Evolutionary conservation across 2,888 invertebrate species (phyloP), one percentile per base, ranked within the genome.

Genomic region (Sinelater perroti): DNA sequence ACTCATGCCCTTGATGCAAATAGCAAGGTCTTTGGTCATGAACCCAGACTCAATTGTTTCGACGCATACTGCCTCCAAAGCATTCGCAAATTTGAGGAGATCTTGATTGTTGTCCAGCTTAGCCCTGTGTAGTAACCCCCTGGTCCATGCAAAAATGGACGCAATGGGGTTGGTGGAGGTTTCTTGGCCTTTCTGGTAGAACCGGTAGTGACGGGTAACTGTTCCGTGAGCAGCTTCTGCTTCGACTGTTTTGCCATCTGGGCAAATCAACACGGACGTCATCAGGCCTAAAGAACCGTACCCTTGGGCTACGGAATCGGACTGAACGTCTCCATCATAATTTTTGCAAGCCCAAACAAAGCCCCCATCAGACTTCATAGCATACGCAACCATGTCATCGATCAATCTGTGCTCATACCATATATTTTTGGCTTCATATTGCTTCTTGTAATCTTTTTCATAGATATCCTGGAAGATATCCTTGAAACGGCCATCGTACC

Each of bases 341-440:
- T 99, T 99, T 78, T 99, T 99, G 79, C 98, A 99, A 5, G 98
- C 97, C 98, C 98, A 99, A 0, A 99, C 97, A 78, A 98, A 99
- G 31, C 98, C 98, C 66, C 99, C 99, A 70, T 96, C 95, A 0
- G 95, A 93, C 78, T 98, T 98, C 93, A 98, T 93, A 21, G 91
- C 90, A 73, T 97, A 96, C 1, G 98, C 98, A 8, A 98, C 97
- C 98, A 98, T 98, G 73, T 99, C 98, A 76, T 99, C 98, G 73
- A 99, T 99, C 49, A 99, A 82, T 60, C 98, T 87, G 78, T 99
- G 98, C 78, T 99, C 98, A 75, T 99, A 99, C 96, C 97, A 97
- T 70, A 98, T 90, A 2, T 88, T 88, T 60, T 87, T 87, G 1
- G 88, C 89, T 77, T 97, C 97, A 77, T 81, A 99, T 68, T 90